phyloP scores from a whole-genome alignment of 2,113 vertebrate species.

The Echinops telfairi region DNA sequence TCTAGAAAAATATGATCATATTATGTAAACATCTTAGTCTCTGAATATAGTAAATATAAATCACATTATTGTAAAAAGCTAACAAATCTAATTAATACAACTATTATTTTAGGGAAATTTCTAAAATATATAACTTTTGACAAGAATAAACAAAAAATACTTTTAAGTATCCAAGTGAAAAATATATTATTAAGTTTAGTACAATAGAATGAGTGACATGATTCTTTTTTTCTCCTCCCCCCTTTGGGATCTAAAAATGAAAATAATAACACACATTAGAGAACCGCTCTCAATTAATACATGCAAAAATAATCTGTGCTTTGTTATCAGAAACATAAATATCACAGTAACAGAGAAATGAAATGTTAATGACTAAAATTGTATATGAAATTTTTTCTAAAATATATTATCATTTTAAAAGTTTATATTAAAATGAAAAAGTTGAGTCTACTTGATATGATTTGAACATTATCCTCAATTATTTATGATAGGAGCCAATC shows the following conservation, averaged over 20 bases:
- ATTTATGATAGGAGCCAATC: too few species aligned
- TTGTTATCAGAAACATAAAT: background rate
- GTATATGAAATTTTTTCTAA: too few species aligned
- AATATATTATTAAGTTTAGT: background rate
- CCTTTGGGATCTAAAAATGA: background rate
- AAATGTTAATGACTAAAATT: background rate
- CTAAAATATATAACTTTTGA: background rate
- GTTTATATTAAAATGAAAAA: too few species aligned
- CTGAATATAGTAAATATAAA: background rate
- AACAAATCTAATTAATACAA: background rate
- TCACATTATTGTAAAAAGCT: background rate
- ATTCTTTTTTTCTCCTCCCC: too few species aligned
- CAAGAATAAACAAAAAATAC: background rate
- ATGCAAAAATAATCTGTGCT: background rate
- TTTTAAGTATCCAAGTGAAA: background rate
- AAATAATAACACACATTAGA: background rate
- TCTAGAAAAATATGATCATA: background rate
- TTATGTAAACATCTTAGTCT: background rate
- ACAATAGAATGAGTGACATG: background rate
- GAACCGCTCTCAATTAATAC: background rate
- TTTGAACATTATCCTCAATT: too few species aligned
- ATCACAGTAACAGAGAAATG: background rate
- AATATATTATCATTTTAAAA: too few species aligned
- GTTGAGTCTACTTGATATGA: too few species aligned
- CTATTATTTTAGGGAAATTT: background rate